Conservation (phyloP, 2,797 vertebrate genomes). For the Petrocephalus schoutedeni region DNA sequence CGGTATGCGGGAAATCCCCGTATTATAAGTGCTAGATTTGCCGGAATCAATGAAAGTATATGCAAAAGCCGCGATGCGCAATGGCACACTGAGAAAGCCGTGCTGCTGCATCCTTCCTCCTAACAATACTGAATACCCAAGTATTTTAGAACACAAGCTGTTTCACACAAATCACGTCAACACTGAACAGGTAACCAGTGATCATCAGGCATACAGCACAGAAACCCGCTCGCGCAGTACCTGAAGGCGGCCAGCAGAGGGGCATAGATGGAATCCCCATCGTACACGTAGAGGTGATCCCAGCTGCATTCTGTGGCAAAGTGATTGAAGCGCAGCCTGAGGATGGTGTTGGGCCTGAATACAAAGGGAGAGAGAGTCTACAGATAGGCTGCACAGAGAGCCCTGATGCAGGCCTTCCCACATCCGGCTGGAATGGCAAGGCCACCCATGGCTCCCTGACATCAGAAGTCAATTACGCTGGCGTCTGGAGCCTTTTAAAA, state of each 20-base stretch:
- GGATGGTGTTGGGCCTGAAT: conserved; percentile 77
- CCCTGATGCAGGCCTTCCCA: not conserved
- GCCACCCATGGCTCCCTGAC: not conserved
- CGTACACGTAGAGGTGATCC: conserved; percentile 95
- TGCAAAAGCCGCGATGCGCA: not conserved
- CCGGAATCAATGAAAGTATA: not conserved
- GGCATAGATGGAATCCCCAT: conserved; percentile 90
- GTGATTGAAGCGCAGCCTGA: conserved; percentile 87
- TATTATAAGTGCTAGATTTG: not conserved
- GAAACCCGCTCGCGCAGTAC: conserved; percentile 47
- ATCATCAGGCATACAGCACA: not conserved
- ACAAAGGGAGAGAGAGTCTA: conserved; percentile 12
- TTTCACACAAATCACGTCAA: not conserved
- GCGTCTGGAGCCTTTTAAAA: not conserved
- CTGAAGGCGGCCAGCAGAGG: conserved; percentile 91
- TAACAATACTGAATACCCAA: not conserved
- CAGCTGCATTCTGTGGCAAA: conserved; percentile 96
- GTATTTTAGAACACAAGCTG: not conserved
- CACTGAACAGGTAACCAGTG: not conserved
- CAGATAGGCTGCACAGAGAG: not conserved
- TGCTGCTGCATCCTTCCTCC: not conserved
- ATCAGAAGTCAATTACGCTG: not conserved
- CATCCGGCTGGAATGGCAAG: not conserved
- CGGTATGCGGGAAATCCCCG: not conserved
- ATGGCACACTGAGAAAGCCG: not conserved